These are phyloP conservation scores for Meteorus cinctellus DNA, from an alignment of 2,888 invertebrate species.

Conservation along the genomic window DNA sequence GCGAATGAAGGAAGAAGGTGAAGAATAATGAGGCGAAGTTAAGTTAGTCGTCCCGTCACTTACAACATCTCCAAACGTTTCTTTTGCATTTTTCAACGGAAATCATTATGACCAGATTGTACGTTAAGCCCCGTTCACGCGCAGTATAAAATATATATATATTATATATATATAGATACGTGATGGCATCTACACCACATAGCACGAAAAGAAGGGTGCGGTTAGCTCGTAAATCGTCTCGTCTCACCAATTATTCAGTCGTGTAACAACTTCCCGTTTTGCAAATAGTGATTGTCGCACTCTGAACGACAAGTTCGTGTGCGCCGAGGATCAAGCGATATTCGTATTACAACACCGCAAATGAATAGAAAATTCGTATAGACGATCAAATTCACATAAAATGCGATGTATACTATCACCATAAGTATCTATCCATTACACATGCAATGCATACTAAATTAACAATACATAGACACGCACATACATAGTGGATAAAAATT, in stretches of 20 bases:
- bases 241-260: slow-evolving; percentile 44
- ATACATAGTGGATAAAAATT: background rate
- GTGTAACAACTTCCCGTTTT: slow-evolving; percentile 42
- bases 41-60: too few species aligned
- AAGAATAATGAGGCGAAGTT: too few species aligned
- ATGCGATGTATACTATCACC: slow-evolving; percentile 7
- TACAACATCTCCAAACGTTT: background rate
- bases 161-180: background rate
- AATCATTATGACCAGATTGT: slow-evolving; percentile 23
- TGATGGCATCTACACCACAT: slow-evolving; percentile 51
- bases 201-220: slow-evolving; percentile 40
- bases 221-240: slow-evolving; percentile 45
- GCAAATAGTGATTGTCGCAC: slow-evolving; percentile 25
- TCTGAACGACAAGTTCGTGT: background rate
- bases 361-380: background rate
- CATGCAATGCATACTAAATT: background rate
- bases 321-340: background rate
- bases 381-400: background rate
- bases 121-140: background rate
- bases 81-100: slow-evolving; percentile 7
- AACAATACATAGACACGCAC: background rate
- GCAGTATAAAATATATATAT: background rate
- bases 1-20: too few species aligned
- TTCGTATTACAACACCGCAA: background rate
- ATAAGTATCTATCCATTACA: slow-evolving; percentile 9